Evolutionary conservation across 2,888 invertebrate species (phyloP), one percentile per base, ranked within the genome.

Genomic region (Harmothoe impar): DNA sequence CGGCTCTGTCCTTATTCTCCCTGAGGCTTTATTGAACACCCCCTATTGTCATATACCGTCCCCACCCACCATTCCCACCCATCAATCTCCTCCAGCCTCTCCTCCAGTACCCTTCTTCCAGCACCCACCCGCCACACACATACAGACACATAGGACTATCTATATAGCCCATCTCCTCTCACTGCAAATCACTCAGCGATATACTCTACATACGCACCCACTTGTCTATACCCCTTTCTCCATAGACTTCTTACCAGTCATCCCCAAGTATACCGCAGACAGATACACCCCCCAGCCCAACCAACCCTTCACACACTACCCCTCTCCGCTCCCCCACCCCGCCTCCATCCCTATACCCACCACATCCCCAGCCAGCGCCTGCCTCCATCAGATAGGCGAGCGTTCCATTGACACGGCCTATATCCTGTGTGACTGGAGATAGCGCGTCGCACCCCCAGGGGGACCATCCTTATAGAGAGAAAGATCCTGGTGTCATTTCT

Each of bases 371-470:
- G 29, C 29, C 72, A 7, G 29, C 29, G 29, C 72, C 29, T 29
- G 72, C 72, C 72, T 72, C 72, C 72, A 72, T 72, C 72, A 72
- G 72, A 72, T 72, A 72, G 31, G 29, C 31, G 25, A 17, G 72
- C 72, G n/a, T 72, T 72, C 72, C 72, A 72, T 72, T 72, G 72
- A 72, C 72, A 72, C 72, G 72, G 72, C 72, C 72, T 72, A 72
- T 72, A 72, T 72, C 72, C 72, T 72, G 72, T 25, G 29, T 25
- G 72, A 25, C 72, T 29, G n/a, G n/a, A 72, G 72, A 72, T 72
- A 72, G 72, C 31, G 72, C 72, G 72, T 25, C 31, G 25, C 5
- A 43, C 43, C 25, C 72, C 72, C 72, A 29, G 25, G 72, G 72
- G 72, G 72, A 72, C 72, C n/a, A 72, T 72, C 72, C 72, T 72